phyloP scores from a whole-genome alignment of 2,797 vertebrate species.

The Anabacerthia variegaticeps region DNA sequence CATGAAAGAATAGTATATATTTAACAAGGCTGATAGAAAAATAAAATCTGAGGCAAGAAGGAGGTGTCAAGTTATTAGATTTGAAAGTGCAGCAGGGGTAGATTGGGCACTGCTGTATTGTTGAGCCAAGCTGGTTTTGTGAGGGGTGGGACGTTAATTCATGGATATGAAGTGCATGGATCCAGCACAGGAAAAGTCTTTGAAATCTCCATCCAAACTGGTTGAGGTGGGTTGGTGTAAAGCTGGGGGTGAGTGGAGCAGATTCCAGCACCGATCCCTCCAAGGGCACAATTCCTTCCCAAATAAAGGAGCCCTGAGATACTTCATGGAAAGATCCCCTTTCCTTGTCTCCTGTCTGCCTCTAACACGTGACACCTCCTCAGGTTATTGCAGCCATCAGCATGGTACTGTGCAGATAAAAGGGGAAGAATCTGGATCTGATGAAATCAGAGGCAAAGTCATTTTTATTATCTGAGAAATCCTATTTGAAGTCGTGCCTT shows the following conservation, averaged over 20 bases:
- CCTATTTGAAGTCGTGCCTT: slow-evolving; percentile 3
- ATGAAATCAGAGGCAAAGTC: slow-evolving; percentile 51
- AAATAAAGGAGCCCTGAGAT: not conserved
- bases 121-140: not conserved
- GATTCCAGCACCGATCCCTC: not conserved
- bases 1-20: slow-evolving; percentile 48
- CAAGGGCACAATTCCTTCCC: not conserved
- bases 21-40: slow-evolving; percentile 41
- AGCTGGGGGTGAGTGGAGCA: not conserved
- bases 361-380: not conserved
- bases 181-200: not conserved
- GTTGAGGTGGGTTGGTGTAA: not conserved
- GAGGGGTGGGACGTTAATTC: not conserved
- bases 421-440: not conserved
- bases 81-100: not conserved
- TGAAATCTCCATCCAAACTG: not conserved
- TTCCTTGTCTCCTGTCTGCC: not conserved
- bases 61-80: slow-evolving; percentile 42
- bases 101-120: not conserved
- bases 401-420: not conserved
- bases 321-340: not conserved
- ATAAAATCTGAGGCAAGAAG: slow-evolving; percentile 1
- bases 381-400: not conserved
- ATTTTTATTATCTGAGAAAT: slow-evolving; percentile 53
- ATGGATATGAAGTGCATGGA: not conserved